A percentile compares a stretch with the other conserved stretches of the same genome.
Conservation (phyloP, 2,113 vertebrate species). For the Apteryx mantelli region DNA sequence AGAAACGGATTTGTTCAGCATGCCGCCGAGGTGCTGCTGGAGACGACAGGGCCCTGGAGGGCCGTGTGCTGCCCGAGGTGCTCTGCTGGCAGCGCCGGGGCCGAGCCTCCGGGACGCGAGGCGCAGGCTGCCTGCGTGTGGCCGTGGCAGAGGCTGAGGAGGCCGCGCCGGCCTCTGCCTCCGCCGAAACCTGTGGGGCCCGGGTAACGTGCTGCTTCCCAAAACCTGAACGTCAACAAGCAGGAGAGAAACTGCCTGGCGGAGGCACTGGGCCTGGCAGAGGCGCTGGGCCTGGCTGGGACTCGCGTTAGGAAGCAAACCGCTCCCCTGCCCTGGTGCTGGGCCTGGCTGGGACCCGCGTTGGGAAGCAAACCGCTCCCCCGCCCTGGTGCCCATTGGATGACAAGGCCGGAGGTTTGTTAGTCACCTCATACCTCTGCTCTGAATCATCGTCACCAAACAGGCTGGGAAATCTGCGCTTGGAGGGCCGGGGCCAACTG, state of each 20-base stretch:
- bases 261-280: no score
- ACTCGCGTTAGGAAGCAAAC: not conserved
- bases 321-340: no score
- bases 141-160: no score
- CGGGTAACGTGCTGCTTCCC: not conserved
- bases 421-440: not conserved
- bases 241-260: not conserved
- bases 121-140: no score
- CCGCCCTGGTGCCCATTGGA: not conserved
- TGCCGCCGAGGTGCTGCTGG: rapidly evolving
- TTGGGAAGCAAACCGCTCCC: not conserved
- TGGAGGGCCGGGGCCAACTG: not conserved
- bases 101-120: not conserved
- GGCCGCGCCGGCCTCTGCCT: rapidly evolving
- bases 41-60: rapidly evolving
- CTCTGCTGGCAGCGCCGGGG: not conserved
- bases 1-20: not conserved
- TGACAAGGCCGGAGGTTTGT: not conserved
- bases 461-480: not conserved
- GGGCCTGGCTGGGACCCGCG: not conserved
- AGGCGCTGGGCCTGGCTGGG: no score
- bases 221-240: not conserved
- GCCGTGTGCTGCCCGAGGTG: rapidly evolving
- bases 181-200: rapidly evolving
- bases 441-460: not conserved